Percentiles rank a stretch among this genome's conserved stretches.
Conservation (phyloP, 2,797 vertebrate species). For the Onychomys torridus region DNA sequence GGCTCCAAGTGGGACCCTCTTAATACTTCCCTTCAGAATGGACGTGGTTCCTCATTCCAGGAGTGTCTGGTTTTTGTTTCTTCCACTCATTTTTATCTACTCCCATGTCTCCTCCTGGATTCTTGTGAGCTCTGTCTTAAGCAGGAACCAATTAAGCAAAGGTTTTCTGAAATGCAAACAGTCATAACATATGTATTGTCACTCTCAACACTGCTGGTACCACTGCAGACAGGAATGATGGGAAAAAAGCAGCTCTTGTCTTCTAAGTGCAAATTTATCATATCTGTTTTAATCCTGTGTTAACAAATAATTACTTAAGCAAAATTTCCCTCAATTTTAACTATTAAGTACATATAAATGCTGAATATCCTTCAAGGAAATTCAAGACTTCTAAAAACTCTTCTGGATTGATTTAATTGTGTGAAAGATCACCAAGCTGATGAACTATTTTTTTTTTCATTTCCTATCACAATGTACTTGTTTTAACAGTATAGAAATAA, state of each 20-base stretch:
- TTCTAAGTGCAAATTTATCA: conserved; percentile 50
- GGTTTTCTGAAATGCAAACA: conserved; percentile 83
- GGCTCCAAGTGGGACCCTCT: conserved; percentile 80
- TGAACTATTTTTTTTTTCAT: background rate
- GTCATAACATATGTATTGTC: conserved; percentile 80
- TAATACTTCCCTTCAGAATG: conserved; percentile 77
- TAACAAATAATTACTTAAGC: background rate
- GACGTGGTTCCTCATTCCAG: conserved; percentile 79
- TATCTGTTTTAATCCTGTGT: conserved; percentile 33
- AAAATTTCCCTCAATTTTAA: background rate
- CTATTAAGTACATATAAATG: background rate
- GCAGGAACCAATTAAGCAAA: conserved; percentile 85
- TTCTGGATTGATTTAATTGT: background rate
- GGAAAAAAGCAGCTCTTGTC: conserved; percentile 69
- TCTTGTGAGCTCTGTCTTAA: conserved; percentile 82
- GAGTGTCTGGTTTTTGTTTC: conserved; percentile 87
- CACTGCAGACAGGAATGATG: conserved; percentile 72
- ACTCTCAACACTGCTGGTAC: conserved; percentile 77
- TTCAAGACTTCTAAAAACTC: background rate
- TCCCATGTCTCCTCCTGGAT: conserved; percentile 82
- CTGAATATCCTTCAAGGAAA: background rate
- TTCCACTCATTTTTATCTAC: conserved; percentile 85
- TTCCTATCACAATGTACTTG: conserved; percentile 12
- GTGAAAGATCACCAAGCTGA: background rate
- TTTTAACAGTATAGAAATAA: background rate